A percentile compares a stretch with the other conserved stretches of the same genome.
Conservation (phyloP, 2,113 vertebrate species). For the Apodemus speciosus region DNA sequence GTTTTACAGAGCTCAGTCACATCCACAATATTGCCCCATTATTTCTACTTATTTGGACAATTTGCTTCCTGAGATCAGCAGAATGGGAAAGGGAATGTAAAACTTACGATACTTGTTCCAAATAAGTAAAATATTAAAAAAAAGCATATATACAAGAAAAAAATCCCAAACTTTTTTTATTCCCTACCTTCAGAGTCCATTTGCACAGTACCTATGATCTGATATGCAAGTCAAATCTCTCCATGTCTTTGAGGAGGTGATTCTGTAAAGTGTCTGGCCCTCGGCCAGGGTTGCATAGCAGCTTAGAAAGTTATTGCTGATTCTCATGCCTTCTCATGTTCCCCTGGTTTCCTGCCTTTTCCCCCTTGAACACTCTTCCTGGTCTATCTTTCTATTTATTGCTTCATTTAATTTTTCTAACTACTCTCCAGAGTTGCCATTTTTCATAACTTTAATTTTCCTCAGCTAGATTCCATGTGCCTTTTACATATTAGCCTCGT, state of each 20-base stretch:
- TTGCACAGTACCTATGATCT: not conserved
- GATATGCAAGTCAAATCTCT: not conserved
- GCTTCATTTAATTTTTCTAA: slow-evolving; percentile 38
- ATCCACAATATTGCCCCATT: not conserved
- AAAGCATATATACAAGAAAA: not conserved
- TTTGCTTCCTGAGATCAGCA: not conserved
- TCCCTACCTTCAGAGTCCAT: not conserved
- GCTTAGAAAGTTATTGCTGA: not conserved
- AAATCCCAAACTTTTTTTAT: not conserved
- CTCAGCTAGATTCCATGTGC: not conserved
- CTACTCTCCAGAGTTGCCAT: not conserved
- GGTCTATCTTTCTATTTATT: not conserved
- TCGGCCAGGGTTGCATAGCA: not conserved
- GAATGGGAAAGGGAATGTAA: not conserved
- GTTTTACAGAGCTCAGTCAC: slow-evolving; percentile 7
- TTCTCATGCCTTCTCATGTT: not conserved
- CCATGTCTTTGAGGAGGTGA: not conserved
- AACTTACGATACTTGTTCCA: not conserved
- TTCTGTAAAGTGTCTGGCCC: not conserved
- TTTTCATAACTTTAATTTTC: not conserved
- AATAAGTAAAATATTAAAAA: not conserved
- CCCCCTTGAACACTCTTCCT: not conserved
- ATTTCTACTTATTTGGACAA: not conserved
- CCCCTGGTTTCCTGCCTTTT: fast-evolving
- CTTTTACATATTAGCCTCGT: not conserved